phyloP scores from a whole-genome alignment of 1,140 invertebrate genomes.

The Lysiphlebus fabarum region DNA sequence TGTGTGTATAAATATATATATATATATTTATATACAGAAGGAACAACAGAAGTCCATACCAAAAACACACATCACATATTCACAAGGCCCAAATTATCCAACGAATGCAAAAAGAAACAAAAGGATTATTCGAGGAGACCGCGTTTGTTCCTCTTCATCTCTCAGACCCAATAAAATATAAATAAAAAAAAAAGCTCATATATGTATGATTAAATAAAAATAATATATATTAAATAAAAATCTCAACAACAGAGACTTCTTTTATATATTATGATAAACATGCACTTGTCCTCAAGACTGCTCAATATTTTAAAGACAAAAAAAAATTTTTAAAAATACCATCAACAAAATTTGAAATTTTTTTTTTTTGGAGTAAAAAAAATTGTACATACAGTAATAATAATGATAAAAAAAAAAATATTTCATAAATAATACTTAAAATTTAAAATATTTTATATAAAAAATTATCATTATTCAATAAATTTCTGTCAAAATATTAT shows the following conservation, averaged over 20 bases:
- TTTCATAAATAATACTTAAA: too few species aligned
- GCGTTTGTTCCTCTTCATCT: too few species aligned
- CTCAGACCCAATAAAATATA: slow-evolving; percentile 1
- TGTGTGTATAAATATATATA: too few species aligned
- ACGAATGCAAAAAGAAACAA: slow-evolving; percentile 4
- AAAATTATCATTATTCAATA: too few species aligned
- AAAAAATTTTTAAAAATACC: too few species aligned
- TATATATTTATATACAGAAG: too few species aligned
- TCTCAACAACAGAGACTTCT: background rate
- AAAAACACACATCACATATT: slow-evolving; percentile 1
- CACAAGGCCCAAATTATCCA: slow-evolving; percentile 4
- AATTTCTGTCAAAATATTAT: too few species aligned
- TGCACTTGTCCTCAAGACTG: background rate
- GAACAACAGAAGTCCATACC: background rate
- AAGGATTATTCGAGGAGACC: background rate
- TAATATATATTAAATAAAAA: background rate
- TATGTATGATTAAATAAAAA: background rate
- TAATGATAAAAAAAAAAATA: too few species aligned
- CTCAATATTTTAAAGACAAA: background rate
- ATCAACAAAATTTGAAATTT: too few species aligned
- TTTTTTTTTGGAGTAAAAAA: too few species aligned
- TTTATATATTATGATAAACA: background rate
- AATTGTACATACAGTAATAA: too few species aligned
- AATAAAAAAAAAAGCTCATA: slow-evolving; percentile 5
- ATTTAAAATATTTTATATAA: too few species aligned